A percentile compares a stretch with the other conserved stretches of the same genome.
These are phyloP conservation scores for Cryptocephalus moraei DNA, from an alignment of 2,888 invertebrate species.

Conservation along the genomic window DNA sequence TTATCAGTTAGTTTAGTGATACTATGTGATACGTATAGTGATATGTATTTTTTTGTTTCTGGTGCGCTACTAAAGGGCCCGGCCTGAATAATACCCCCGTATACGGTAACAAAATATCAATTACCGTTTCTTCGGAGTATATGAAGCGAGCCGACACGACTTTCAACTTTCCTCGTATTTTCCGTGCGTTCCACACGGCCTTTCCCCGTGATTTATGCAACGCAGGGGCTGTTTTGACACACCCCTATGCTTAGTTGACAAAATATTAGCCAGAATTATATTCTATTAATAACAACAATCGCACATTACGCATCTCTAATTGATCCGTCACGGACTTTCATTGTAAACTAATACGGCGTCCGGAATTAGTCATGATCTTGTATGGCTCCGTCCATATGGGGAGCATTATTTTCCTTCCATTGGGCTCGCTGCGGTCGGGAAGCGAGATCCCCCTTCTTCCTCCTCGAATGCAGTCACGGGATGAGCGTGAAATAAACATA, in stretches of 20 bases:
- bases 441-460: conserved; percentile 3
- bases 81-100: too few relatives aligned
- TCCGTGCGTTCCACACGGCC: conserved; percentile 7
- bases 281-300: conserved; percentile 29
- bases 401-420: conserved; percentile 16
- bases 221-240: conserved; percentile 26
- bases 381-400: conserved; percentile 15
- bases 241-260: conserved; percentile 30
- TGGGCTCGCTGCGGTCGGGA: conserved; percentile 6
- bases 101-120: conserved; percentile 8
- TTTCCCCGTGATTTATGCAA: conserved; percentile 22
- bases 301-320: conserved; percentile 28
- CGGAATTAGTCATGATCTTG: conserved; percentile 10
- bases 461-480: conserved; percentile 5
- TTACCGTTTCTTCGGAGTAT: conserved; percentile 17
- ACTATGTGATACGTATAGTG: too few relatives aligned
- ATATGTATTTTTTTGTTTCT: too few relatives aligned
- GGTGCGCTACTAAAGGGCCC: too few relatives aligned
- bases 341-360: conserved; percentile 7
- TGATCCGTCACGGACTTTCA: conserved; percentile 22
- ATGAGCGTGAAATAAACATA: conserved; percentile 21
- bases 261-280: conserved; percentile 26
- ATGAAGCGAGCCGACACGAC: conserved; percentile 19
- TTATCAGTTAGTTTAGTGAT: too few relatives aligned
- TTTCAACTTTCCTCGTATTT: conserved; percentile 21